Conservation (phyloP, 2,113 vertebrate genomes). For the Psammodynastes pulverulentus region DNA sequence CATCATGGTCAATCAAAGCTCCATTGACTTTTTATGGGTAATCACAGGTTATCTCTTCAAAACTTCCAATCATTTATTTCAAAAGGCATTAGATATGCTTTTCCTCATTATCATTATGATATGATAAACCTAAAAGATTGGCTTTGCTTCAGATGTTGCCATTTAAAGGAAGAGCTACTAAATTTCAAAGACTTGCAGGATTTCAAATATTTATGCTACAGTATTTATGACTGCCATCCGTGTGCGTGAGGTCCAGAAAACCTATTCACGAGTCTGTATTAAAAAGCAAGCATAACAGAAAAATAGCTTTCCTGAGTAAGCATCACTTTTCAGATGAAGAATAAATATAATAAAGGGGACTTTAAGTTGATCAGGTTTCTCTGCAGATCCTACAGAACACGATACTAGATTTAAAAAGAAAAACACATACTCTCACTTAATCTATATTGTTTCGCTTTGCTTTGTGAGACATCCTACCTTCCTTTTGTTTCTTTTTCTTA, state of each 20-base stretch:
- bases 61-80: background rate
- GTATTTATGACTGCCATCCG: background rate
- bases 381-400: background rate
- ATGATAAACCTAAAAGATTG: background rate
- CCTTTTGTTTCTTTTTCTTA: constrained; percentile 30
- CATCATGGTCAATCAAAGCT: background rate
- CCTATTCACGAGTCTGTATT: background rate
- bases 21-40: background rate
- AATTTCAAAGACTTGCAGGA: background rate
- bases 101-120: background rate
- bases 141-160: background rate
- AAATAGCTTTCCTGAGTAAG: constrained; percentile 17
- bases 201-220: background rate
- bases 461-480: constrained; percentile 26
- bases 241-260: background rate
- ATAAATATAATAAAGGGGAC: background rate
- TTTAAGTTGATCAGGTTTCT: background rate
- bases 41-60: background rate
- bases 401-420: constrained; percentile 7
- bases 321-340: background rate
- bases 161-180: background rate
- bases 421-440: background rate
- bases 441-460: background rate
- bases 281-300: background rate
- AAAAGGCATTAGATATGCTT: background rate